Evolutionary conservation across 2,113 vertebrate genomes (phyloP), one percentile per base, ranked within the genome.

Genomic region (Actenoides hombroni): DNA sequence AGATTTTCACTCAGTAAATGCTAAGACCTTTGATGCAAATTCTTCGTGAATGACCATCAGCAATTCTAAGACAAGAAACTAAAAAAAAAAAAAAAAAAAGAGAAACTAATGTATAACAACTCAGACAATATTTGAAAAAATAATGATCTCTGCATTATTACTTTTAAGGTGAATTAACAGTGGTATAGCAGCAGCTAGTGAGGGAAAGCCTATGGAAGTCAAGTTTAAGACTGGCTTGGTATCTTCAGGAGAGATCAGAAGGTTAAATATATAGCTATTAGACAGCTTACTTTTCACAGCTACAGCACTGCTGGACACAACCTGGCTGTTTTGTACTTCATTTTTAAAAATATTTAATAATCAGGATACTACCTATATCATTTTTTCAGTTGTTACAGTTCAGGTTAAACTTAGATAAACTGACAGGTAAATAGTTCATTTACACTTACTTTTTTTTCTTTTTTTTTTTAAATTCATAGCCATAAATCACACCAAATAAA

Each of bases 331-430:
- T 8, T 17, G 18, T 54, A 33, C 7, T 78, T 85, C 9, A 16
- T 70, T 84, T 53, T 59, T 49, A 61, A 84, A 33, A 75, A 68
- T 5, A 40, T 40, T 64, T 65, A 78, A 78, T 11, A 57, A 51
- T 5, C 19, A 42, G 7, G 4, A 2, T 69, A 48, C 67, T 80
- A 16, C 3, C 2, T 46, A 2, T 12, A 5, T 37, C 35, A 1
- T 54, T 40, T 44, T n/a, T 29, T 13, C 16, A 63, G 6, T 75
- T 71, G 5, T 6, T 48, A 56, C 16, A 13, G 3, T 78, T 77
- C 63, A 44, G 64, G 39, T 65, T 33, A 76, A 33, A 49, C 7
- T 48, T 8, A 83, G 8, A 17, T 51, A 74, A 73, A 48, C 5
- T n/a, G 54, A 75, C 59, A 63, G 5, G 2, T 39, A 17, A 65